A percentile compares a stretch with the other conserved stretches of the same genome.
Evolutionary conservation across 2,797 vertebrate genomes (phyloP).

Genomic region (Semotilus atromaculatus): DNA sequence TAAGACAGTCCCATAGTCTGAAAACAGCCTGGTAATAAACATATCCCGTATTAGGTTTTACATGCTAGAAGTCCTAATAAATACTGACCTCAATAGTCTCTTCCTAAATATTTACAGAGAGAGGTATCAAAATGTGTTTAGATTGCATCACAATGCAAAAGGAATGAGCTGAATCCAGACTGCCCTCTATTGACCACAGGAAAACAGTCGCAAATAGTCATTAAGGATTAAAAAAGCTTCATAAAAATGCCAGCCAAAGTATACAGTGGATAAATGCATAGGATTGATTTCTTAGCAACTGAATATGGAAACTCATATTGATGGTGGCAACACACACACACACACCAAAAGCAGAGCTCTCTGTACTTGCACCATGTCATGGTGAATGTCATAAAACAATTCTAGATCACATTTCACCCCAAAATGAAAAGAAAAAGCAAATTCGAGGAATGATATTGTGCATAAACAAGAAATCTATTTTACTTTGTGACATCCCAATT

Average conservation of each 20-base stretch:
- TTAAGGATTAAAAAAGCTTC: conserved; percentile 38
- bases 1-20: neutral
- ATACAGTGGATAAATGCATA: conserved; percentile 4
- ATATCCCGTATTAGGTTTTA: neutral
- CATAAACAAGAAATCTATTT: conserved; percentile 1
- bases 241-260: conserved; percentile 15
- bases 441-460: neutral
- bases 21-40: neutral
- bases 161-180: conserved; percentile 26
- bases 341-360: neutral
- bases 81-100: neutral
- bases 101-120: conserved; percentile 8
- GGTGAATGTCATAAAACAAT: neutral
- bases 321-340: neutral
- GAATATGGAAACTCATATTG: neutral
- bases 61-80: neutral
- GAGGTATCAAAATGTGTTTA: conserved; percentile 23
- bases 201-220: conserved; percentile 33
- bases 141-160: conserved; percentile 35
- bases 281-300: neutral
- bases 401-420: neutral
- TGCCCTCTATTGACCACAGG: conserved; percentile 32
- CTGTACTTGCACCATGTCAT: neutral
- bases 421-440: neutral
- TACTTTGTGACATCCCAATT: neutral